Evolutionary conservation across 2,888 invertebrate species (phyloP), one percentile per base, ranked within the genome.

Genomic region (Coecobrya sp.): DNA sequence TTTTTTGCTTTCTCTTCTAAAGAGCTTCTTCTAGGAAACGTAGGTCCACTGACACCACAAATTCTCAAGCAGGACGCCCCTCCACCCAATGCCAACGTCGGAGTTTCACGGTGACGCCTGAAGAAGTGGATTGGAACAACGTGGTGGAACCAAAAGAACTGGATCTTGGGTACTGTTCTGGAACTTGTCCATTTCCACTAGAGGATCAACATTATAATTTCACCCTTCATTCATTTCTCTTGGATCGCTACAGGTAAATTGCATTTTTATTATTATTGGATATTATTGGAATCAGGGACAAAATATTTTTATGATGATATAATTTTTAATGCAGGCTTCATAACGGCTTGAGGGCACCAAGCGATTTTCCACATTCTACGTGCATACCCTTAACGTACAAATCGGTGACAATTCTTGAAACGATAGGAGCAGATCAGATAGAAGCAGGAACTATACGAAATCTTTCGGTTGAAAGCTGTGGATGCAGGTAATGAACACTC

Each of bases 141-240:
- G 73, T 94, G 3, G 55, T 93, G 1, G 0, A 22, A 16, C 94
- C 94, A 0, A 27, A 19, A 19, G 25, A 10, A 13, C 10, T 94
- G 30, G 93, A 94, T 49, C 85, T 94, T 52, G 94, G 94, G 0
- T 94, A 85, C 59, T 94, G 94, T 55, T 36, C 85, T 11, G 94
- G 94, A 25, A 11, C 30, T 1, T 94, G 94, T 59, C 92, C 93
- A 0, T 93, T 59, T 65, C 94, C 94, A 11, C 81, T 94, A 0
- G 70, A 84, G 27, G 93, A 87, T 45, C 81, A 87, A 19, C 55
- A 73, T 62, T 94, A 82, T 89, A 94, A 94, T 30, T 92, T 52
- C 49, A 92, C 92, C 0, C 65, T 93, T 11, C 93, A 94, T 81
- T 70, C 89, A 13, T 94, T 89, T 45, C 82, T 93, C 11, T 2